Evolutionary conservation across 2,888 invertebrate genomes (phyloP).

Genomic region (Cyrtodaria siliqua): DNA sequence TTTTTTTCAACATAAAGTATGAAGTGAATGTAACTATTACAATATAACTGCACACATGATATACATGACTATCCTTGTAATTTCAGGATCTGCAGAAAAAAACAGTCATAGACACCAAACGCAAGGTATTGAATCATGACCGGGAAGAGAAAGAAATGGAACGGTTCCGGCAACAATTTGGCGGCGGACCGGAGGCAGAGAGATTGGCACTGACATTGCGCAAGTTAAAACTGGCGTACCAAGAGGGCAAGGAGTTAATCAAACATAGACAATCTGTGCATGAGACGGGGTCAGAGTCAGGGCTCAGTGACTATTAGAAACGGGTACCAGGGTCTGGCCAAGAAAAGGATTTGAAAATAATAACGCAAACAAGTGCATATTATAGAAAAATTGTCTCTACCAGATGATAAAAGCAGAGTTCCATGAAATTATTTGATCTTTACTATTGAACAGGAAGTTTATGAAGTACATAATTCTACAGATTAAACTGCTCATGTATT

Average conservation of each 20-base stretch:
- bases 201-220: constrained; percentile 77
- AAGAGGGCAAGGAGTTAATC: constrained; percentile 73
- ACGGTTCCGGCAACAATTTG: constrained; percentile 76
- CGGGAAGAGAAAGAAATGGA: constrained; percentile 68
- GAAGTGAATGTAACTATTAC: too few relatives aligned
- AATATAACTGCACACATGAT: too few relatives aligned
- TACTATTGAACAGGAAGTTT: too few relatives aligned
- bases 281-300: constrained; percentile 54
- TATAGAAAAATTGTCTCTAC: not conserved
- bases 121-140: constrained; percentile 48
- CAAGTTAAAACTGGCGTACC: constrained; percentile 75
- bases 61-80: too few relatives aligned
- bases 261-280: constrained; percentile 44
- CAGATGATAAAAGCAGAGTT: too few relatives aligned
- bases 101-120: constrained; percentile 52
- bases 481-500: too few relatives aligned
- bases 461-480: too few relatives aligned
- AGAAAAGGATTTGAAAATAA: not conserved
- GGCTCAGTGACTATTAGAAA: constrained; percentile 36
- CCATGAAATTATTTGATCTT: too few relatives aligned
- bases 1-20: too few relatives aligned
- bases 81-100: constrained; percentile 58
- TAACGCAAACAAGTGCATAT: too few relatives aligned
- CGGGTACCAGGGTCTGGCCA: not conserved
- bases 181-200: constrained; percentile 75